phyloP scores from a whole-genome alignment of 2,888 invertebrate species.

The Epinotia brunnichana region DNA sequence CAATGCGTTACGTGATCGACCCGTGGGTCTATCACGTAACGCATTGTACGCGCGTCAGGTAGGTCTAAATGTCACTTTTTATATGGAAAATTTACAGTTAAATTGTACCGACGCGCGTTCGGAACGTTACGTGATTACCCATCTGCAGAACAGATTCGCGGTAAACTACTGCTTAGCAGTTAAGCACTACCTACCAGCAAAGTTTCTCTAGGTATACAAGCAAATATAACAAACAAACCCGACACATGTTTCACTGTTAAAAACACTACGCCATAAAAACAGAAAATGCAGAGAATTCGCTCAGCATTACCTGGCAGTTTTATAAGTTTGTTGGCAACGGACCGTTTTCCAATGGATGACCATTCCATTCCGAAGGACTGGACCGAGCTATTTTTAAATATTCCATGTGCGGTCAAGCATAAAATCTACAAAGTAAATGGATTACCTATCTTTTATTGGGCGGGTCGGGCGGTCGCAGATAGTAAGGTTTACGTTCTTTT shows the following conservation, averaged over 20 bases:
- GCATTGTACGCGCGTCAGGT: too few species aligned
- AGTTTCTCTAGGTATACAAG: neutral
- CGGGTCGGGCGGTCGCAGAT: slow-evolving; percentile 61
- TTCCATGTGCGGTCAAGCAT: slow-evolving; percentile 81
- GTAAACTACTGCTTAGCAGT: neutral
- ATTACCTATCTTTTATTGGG: slow-evolving; percentile 80
- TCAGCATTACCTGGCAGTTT: slow-evolving; percentile 40
- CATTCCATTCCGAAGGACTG: slow-evolving; percentile 72
- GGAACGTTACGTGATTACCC: too few species aligned
- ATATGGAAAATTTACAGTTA: too few species aligned
- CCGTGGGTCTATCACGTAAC: too few species aligned
- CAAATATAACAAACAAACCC: slow-evolving; percentile 39
- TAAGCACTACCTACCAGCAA: neutral
- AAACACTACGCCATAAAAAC: slow-evolving; percentile 27
- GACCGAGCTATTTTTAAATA: slow-evolving; percentile 76
- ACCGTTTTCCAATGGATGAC: slow-evolving; percentile 71
- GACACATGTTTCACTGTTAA: slow-evolving; percentile 54
- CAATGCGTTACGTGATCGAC: too few species aligned
- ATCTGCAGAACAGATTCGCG: too few species aligned
- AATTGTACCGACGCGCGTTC: too few species aligned
- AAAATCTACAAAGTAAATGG: slow-evolving; percentile 82
- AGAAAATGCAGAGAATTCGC: slow-evolving; percentile 38
- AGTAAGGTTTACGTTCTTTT: slow-evolving; percentile 68
- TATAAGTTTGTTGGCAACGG: slow-evolving; percentile 47
- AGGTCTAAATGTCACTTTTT: too few species aligned